These are phyloP conservation scores for Psittacus erithacus DNA, from an alignment of 2,113 vertebrate genomes.

Conservation along the genomic window DNA sequence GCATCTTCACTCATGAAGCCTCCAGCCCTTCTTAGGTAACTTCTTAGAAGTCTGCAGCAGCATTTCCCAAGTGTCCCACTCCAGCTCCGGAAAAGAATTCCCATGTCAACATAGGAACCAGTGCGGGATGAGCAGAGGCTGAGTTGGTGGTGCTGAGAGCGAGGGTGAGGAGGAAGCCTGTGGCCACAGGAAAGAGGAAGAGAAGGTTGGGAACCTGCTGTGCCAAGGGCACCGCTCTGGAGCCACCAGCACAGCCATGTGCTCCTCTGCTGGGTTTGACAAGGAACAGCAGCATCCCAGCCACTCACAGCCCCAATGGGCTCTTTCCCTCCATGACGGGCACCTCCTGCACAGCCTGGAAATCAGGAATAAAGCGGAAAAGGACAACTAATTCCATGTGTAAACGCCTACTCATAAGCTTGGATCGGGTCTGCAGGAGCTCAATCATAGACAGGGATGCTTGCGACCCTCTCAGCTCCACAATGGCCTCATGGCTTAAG, in stretches of 20 bases:
- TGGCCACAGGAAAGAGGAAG: fast-evolving
- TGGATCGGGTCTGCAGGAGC: fast-evolving
- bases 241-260: fast-evolving
- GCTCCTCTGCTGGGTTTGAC: neutral
- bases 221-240: fast-evolving
- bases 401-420: fast-evolving
- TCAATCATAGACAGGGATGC: fast-evolving
- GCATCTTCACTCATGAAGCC: fast-evolving
- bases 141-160: fast-evolving
- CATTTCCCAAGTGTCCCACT: neutral
- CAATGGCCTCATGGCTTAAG: fast-evolving
- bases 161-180: neutral
- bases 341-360: neutral
- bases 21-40: neutral
- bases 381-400: neutral
- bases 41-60: neutral
- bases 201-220: neutral
- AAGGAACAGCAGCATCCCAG: fast-evolving
- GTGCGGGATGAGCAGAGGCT: fast-evolving
- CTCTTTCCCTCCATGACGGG: fast-evolving
- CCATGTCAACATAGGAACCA: fast-evolving
- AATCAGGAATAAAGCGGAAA: neutral
- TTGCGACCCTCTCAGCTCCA: fast-evolving
- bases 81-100: neutral
- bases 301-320: fast-evolving